Percentiles rank a stretch among this genome's conserved stretches.
Evolutionary conservation across 2,113 vertebrate species (phyloP).

Genomic region (Forbesichthys agassizii): DNA sequence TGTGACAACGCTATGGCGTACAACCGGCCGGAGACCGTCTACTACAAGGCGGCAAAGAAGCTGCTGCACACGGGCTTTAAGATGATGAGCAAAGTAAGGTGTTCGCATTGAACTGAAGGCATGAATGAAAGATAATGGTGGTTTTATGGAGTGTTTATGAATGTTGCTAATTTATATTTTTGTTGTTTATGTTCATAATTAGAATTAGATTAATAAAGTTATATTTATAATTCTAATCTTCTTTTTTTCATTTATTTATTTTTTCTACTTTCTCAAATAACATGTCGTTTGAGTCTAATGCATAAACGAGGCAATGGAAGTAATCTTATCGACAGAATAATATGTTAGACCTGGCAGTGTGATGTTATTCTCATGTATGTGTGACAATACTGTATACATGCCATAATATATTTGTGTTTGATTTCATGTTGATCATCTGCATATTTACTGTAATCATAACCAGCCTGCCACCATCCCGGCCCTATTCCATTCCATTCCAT

Average conservation of each 20-base stretch:
- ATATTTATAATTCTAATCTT: no score
- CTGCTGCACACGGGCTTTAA: constrained; percentile 98
- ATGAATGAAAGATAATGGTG: neutral
- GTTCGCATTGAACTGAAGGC: neutral
- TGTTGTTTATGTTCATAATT: no score
- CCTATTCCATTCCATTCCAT: constrained; percentile 66
- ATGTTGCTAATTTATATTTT: neutral
- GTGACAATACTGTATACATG: neutral
- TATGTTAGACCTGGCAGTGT: constrained; percentile 8
- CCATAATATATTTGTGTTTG: neutral
- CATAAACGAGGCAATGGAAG: neutral
- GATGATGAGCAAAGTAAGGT: constrained; percentile 99
- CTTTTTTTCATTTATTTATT: neutral
- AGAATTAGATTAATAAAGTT: no score
- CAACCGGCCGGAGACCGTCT: constrained; percentile 97
- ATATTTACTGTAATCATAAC: neutral
- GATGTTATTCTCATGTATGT: neutral
- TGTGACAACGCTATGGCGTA: constrained; percentile 99
- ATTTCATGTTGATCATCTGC: neutral
- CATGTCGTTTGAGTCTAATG: neutral
- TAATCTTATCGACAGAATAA: neutral
- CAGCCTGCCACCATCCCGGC: constrained; percentile 10
- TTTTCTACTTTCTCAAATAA: no score
- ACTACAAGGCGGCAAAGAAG: constrained; percentile 98
- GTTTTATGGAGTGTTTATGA: neutral